Evolutionary conservation across 2,113 vertebrate species (phyloP), one percentile per base, ranked within the genome.

Genomic region (Phasianus colchicus): DNA sequence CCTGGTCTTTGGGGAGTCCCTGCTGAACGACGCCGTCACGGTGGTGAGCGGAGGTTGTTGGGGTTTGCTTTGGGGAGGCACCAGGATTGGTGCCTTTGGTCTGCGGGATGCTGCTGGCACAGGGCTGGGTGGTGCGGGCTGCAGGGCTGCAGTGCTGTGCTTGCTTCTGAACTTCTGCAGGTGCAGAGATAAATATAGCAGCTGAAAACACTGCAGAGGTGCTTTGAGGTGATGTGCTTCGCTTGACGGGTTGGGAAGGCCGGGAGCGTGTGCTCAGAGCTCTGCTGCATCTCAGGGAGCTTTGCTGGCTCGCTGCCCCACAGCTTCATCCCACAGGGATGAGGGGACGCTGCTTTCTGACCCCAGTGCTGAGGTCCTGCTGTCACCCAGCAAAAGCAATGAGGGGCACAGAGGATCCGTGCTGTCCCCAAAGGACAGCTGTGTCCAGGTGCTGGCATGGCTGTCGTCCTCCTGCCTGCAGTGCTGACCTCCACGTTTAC

Each of bases 21-120:
- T 99, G 96, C 99, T 99, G 66, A 99, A 99, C 1, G 99, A 99
- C 1, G 99, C 99, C 0, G 99, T 99, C 97, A 99, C 99, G 8
- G 99, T 99, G 76, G 99, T 99, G 93, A 98, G 99, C 97, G 74
- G 69, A 70, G 47, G 18, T 9, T 32, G 55, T 0, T 0, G 42
- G 71, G 40, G 2, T 22, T 21, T 0, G 2, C 4, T 38, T 6
- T 1, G 21, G 36, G 47, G 42, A 40, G 66, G 30, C 69, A 36
- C 30, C 18, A 2, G 34, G 40, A 10, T 5, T 36, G 83, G 42
- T 50, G 14, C 24, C 78, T 25, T 50, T 43, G 25, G 3, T 6
- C 14, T 13, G 21, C 13, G 24, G 24, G 18, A 14, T 14, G 48
- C 48, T 50, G 48, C 48, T 50, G 48, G 48, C 11, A 2, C 22